These are phyloP conservation scores for Umimayanthus chanpuru DNA, from an alignment of 92 coral and sea anemone species.

Conservation along the genomic window DNA sequence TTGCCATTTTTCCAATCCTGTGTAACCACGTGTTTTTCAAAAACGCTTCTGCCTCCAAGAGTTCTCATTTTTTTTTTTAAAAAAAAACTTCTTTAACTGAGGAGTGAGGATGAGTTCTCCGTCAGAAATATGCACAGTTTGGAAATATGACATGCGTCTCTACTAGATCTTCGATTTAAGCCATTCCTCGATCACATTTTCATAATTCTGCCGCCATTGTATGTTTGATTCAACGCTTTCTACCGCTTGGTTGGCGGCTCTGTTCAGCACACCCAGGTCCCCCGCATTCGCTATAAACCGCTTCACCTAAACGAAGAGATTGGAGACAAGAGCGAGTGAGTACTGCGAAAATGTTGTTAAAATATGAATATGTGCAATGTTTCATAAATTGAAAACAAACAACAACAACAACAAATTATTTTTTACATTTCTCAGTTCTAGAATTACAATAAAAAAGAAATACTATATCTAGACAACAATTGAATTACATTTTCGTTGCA, in stretches of 20 bases:
- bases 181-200: conserved; percentile 50
- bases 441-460: no score
- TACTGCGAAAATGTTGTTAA: not conserved
- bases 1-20: no score
- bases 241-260: conserved; percentile 46
- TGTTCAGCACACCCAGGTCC: conserved; percentile 28
- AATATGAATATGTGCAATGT: not conserved
- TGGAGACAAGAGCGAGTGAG: no score
- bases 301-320: conserved; percentile 35
- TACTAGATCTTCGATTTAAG: not conserved
- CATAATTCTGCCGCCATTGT: conserved; percentile 59
- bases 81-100: no score
- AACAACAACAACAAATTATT: no score
- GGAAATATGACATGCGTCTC: no score
- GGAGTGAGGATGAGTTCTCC: not conserved
- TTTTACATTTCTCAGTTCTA: no score
- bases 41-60: no score
- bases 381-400: no score
- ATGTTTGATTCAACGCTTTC: conserved; percentile 55
- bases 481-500: not conserved
- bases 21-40: no score
- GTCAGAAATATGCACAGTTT: not conserved
- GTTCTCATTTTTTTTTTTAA: no score
- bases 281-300: conserved; percentile 22
- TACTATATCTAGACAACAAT: no score